Base-by-base conservation (phyloP, 2,113 vertebrate genomes). In the Murina feae region DNA sequence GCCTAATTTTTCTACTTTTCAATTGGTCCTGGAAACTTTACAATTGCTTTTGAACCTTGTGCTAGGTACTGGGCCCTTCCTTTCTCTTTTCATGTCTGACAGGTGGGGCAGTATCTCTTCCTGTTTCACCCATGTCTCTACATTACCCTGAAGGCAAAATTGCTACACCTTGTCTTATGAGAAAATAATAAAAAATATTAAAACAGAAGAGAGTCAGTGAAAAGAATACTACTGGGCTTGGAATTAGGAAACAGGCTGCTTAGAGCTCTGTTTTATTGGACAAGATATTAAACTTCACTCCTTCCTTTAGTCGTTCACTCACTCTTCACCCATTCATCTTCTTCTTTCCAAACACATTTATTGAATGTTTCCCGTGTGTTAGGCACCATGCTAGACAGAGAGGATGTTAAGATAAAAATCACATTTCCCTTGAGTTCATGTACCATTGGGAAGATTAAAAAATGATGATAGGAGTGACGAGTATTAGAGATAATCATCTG, bases 401-500 rank as follows among this genome's bases (percentile, higher is more conserved):
- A 84, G 47, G 37, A 69, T 69, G 42, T n/a, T 69, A 72, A 80
- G 37, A 35, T 69, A 79, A 92, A 96, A 91, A 86, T 81, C 63
- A 79, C 16, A 69, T 44, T 71, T 65, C n/a, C 42, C 87, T 91
- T 47, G 55, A 87, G 65, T 87, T 90, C 65, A 71, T 47, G 84
- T 39, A 75, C 25, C 6, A 81, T 66, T 88, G 30, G 32, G 53
- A 87, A 94, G 44, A 55, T 32, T 25, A 66, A 51, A 51, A 89
- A 89, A 44, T 58, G 35, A 66, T n/a, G 49, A 55, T 55, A 65
- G 17, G 37, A 92, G 84, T 63, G 32, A 87, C 4, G 25, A 85
- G 3, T 63, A 28, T 51, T 80, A 79, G 2, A 85, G 51, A 86
- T 17, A 89, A 66, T 81, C 21, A 39, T 90, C 78, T 47, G 23